phyloP scores from a whole-genome alignment of 2,888 invertebrate genomes.

The Hermodice carunculata region DNA sequence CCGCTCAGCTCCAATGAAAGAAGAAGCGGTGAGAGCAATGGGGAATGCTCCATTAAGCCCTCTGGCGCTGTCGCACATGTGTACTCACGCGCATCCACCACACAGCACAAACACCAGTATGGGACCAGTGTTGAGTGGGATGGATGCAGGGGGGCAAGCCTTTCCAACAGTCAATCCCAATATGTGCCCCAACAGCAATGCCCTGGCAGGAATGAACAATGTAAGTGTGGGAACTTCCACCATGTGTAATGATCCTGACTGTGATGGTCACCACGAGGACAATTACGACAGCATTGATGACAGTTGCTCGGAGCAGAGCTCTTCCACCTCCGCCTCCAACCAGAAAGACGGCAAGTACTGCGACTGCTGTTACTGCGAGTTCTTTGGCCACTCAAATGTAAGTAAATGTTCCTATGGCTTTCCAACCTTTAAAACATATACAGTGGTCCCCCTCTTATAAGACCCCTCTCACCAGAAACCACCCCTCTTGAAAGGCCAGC shows the following conservation, averaged over 20 bases:
- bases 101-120: no score
- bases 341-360: conserved; percentile 74
- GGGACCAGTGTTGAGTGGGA: no score
- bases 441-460: no score
- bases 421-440: no score
- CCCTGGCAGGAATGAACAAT: conserved; percentile 38
- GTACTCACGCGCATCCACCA: conserved; percentile 19
- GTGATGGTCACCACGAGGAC: conserved; percentile 62
- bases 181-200: background rate
- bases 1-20: conserved; percentile 25
- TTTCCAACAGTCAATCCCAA: conserved; percentile 42
- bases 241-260: conserved; percentile 59
- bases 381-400: conserved; percentile 81
- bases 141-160: conserved; percentile 43
- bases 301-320: conserved; percentile 71
- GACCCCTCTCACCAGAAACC: no score
- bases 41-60: background rate
- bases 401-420: no score
- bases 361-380: conserved; percentile 85
- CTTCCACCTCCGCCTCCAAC: conserved; percentile 70
- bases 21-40: conserved; percentile 13
- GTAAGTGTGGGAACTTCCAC: conserved; percentile 60
- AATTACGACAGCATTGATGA: conserved; percentile 67
- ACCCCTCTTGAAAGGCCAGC: no score
- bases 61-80: conserved; percentile 12